Base-by-base conservation (phyloP, 2,797 vertebrate genomes). In the Mormyrus hasselquistii region DNA sequence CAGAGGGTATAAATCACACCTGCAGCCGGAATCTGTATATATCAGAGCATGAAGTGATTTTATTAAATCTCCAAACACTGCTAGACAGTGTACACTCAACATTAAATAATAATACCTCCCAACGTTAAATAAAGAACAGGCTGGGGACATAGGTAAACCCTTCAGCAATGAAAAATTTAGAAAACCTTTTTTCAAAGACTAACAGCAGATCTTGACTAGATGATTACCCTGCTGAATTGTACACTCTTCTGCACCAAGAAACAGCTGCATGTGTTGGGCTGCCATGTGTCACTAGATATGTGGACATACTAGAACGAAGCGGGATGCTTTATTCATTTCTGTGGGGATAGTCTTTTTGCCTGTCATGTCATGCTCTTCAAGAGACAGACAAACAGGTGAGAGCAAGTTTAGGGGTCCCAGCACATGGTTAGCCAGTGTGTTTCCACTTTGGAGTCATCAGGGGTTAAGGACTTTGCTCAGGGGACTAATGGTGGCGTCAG, bases 71-170 rank as follows among this genome's bases (percentile, higher is more conserved):
- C 73, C 73, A 44, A n/a, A 79, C 73, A 79, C 34, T 79, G 34
- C 73, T 44, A 41, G 16, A 41, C 73, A 79, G 73, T 79, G 34
- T 79, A 79, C 16, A 41, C 73, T 79, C 38, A 41, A 41, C 73
- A 44, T 79, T 79, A 79, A 79, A 79, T 79, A 79, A 79, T 44
- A 44, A 79, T 79, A 79, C 41, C 73, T 79, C 73, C 73, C 73
- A 8, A 44, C 10, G 38, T 79, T 79, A 79, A 79, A 79, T 79
- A 79, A 79, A 79, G 73, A 79, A 79, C 14, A 79, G 73, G 34
- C 73, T 9, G 38, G 73, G 73, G 73, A 79, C 73, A 7, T 79
- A 79, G 73, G 38, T 16, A 79, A 79, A 79, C 73, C 73, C 73
- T 79, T 79, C 38, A 79, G 73, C 73, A 44, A 79, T 79, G 73